A percentile compares a stretch with the other conserved stretches of the same genome.
Conservation (phyloP, 2,888 invertebrate species). For the Enchytraeus crypticus region DNA sequence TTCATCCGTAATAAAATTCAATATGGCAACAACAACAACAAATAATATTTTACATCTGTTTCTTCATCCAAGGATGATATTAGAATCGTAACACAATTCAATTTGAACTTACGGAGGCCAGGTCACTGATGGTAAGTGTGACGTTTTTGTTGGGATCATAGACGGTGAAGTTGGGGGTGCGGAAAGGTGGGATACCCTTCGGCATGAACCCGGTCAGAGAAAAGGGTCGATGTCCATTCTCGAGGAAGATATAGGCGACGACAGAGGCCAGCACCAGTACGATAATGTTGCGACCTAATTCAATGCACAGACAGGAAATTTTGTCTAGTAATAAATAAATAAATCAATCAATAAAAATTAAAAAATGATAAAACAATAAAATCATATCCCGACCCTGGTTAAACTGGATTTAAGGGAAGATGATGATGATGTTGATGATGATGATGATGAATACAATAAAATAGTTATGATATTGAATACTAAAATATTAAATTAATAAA, state of each 20-base stretch:
- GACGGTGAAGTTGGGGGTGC: constrained; percentile 14
- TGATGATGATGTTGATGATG: no score
- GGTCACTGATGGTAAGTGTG: constrained; percentile 8
- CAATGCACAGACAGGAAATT: background rate
- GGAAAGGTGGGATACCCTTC: constrained; percentile 22
- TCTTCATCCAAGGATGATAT: no score
- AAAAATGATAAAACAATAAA: no score
- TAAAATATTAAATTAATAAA: no score
- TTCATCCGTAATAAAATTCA: background rate
- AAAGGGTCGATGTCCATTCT: constrained; percentile 13
- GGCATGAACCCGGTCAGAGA: constrained; percentile 23
- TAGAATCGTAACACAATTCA: background rate
- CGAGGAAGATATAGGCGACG: constrained; percentile 16
- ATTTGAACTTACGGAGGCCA: background rate
- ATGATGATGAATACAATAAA: no score
- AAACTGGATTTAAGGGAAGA: no score
- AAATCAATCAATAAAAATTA: no score
- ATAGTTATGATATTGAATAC: no score
- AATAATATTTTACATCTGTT: no score
- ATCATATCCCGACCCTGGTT: no score
- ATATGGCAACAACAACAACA: background rate
- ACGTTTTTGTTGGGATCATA: constrained; percentile 1
- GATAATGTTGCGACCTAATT: constrained; percentile 28
- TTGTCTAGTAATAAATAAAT: no score
- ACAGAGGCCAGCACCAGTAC: constrained; percentile 24